phyloP scores from a whole-genome alignment of 2,797 vertebrate species.

The Rhabdophis nuchalis region DNA sequence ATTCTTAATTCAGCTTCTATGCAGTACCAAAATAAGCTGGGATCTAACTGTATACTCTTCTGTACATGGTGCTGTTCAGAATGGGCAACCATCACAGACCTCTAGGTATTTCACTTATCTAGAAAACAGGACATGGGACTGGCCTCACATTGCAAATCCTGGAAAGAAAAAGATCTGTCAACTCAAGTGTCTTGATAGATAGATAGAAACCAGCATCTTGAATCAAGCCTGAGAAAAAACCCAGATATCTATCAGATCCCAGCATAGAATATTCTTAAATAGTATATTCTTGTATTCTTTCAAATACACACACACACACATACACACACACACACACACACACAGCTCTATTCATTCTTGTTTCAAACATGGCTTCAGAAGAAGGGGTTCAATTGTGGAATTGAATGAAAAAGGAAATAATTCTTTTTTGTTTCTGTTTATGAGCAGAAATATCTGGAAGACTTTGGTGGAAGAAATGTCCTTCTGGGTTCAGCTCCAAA shows the following conservation, averaged over 20 bases:
- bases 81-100: neutral
- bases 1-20: neutral
- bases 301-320: neutral
- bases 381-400: conserved; percentile 70
- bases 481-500: too few relatives aligned
- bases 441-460: conserved; percentile 47
- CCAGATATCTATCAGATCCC: too few relatives aligned
- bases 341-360: neutral
- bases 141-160: neutral
- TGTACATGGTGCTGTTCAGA: neutral
- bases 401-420: conserved; percentile 63
- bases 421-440: conserved; percentile 73
- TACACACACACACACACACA: neutral
- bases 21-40: neutral
- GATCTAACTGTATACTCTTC: neutral
- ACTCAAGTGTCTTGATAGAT: neutral
- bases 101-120: neutral
- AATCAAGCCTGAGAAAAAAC: too few relatives aligned
- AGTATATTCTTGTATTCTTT: neutral
- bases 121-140: neutral
- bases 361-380: conserved; percentile 52
- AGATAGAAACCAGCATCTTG: neutral
- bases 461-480: too few relatives aligned
- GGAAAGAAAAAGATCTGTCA: too few relatives aligned
- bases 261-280: neutral